phyloP scores from a whole-genome alignment of 2,888 invertebrate genomes.

The Drosophila borealis region DNA sequence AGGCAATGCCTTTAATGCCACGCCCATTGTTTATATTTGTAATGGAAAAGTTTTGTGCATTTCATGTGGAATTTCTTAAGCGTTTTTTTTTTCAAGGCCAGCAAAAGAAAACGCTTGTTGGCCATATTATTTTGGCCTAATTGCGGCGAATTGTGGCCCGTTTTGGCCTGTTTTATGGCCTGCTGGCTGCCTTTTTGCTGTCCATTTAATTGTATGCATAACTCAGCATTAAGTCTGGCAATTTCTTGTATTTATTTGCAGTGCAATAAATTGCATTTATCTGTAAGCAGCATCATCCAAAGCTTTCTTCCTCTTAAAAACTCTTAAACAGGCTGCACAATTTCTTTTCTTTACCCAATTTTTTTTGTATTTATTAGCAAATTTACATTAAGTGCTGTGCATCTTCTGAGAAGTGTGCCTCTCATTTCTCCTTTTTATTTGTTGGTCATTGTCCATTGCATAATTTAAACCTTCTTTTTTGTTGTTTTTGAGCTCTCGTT shows the following conservation, averaged over 20 bases:
- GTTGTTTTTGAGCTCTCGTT: slow-evolving; percentile 13
- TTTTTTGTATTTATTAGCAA: slow-evolving; percentile 20
- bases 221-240: slow-evolving; percentile 61
- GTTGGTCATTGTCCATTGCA: slow-evolving; percentile 45
- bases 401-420: slow-evolving; percentile 47
- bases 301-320: slow-evolving; percentile 46
- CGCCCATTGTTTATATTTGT: slow-evolving; percentile 7
- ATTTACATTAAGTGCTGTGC: slow-evolving; percentile 31
- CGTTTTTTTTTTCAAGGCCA: slow-evolving; percentile 61
- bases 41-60: slow-evolving; percentile 62
- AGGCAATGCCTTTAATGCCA: slow-evolving; percentile 34
- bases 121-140: slow-evolving; percentile 61
- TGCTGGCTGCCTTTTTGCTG: slow-evolving; percentile 8
- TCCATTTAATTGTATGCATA: slow-evolving; percentile 55
- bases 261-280: slow-evolving; percentile 66
- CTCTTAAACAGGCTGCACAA: slow-evolving; percentile 33
- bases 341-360: slow-evolving; percentile 23
- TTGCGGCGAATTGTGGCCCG: slow-evolving; percentile 54
- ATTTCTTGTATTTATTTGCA: slow-evolving; percentile 70
- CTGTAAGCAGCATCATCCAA: slow-evolving; percentile 24
- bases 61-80: slow-evolving; percentile 69
- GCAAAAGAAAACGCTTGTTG: slow-evolving; percentile 17
- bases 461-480: slow-evolving; percentile 40
- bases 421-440: slow-evolving; percentile 17
- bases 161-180: slow-evolving; percentile 3